Base-by-base conservation (phyloP, 2,113 vertebrate species). In the Atherinomorus stipes region DNA sequence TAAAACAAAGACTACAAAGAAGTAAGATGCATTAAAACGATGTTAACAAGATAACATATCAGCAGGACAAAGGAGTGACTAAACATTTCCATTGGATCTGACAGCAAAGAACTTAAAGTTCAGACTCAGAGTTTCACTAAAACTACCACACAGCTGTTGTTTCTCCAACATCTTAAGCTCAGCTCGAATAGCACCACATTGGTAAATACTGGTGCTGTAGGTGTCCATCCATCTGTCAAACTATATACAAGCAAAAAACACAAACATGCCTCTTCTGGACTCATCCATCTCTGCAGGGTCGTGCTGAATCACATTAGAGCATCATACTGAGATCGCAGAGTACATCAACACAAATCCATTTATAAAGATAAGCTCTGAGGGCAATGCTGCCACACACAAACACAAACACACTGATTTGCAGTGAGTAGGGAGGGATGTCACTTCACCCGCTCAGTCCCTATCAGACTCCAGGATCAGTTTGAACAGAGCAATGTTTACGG, bases 271-370 rank as follows among this genome's bases (percentile, higher is more conserved):
- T 26, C 47, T 56, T 38, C 57, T 25, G 62, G 68, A 69, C 61
- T 66, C 38, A 11, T 57, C 25, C 65, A 63, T 49, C 52, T 70
- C 61, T 66, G 28, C 40, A 18, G 76, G 80, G 86, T 73, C 73
- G 60, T 58, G 76, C 68, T 85, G 70, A 82, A 88, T 92, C 71
- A 82, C 89, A 92, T 92, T 91, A 90, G 40, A 76, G 73, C 51
- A 81, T 76, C 85, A 80, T 47, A 84, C 57, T 13, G 72, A 75
- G 78, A 90, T 86, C 76, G 85, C 71, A 0, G 18, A 84, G 70
- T 72, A 75, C 64, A 72, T 56, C 65, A 65, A 84, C 87, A 88
- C 80, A 89, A 91, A 91, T 91, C 86, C 83, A 87, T 84, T 88
- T 85, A 84, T 42, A 83, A 67, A 85, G 88, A 91, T 89, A 90